Evolutionary conservation across 2,888 invertebrate species (phyloP), one percentile per base, ranked within the genome.

Genomic region (Muschampia plurimacula): DNA sequence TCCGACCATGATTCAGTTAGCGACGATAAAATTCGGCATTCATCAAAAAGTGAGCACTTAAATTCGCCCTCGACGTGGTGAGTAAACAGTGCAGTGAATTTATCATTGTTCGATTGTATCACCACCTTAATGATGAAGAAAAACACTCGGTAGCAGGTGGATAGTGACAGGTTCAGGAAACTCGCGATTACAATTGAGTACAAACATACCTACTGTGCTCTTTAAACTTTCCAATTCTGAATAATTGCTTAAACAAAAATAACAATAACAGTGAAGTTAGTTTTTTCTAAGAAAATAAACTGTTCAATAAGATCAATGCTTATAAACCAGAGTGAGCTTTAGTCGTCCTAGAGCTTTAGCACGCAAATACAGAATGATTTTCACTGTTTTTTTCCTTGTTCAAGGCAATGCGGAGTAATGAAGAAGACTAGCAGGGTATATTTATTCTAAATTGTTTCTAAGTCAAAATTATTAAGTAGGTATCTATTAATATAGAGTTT

Each of bases 11-110:
- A 95, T 95, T 94, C 95, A 95, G 93, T 95, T 95, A 94, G 95
- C 95, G 89, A 95, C 95, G 86, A 95, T 95, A 85, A 95, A 95
- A 94, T 96, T 95, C 92, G 95, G 95, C 93, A 95, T 95, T 89
- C 95, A 91, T 83, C 90, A 91, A 89, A 94, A 93, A 93, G 94
- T 94, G 91, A 89, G 89, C 92, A 91, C 89, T 90, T 92, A 90
- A 90, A 83, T 85, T 84, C 88, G 89, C 83, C 88, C 85, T 84
- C 89, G 83, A 81, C 89, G 92, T 86, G 94, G 94, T 94, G 93
- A 93, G 93, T 94, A 92, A 87, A 90, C 88, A 92, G 93, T 93
- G 92, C 87, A 92, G 92, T 93, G 92, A 87, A 82, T 86, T 32
- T 83, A 83, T 63, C 22, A 63, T 22, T 57, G 41, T 67, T 69